phyloP scores from a whole-genome alignment of 2,888 invertebrate species.

The Creontiades dilutus region DNA sequence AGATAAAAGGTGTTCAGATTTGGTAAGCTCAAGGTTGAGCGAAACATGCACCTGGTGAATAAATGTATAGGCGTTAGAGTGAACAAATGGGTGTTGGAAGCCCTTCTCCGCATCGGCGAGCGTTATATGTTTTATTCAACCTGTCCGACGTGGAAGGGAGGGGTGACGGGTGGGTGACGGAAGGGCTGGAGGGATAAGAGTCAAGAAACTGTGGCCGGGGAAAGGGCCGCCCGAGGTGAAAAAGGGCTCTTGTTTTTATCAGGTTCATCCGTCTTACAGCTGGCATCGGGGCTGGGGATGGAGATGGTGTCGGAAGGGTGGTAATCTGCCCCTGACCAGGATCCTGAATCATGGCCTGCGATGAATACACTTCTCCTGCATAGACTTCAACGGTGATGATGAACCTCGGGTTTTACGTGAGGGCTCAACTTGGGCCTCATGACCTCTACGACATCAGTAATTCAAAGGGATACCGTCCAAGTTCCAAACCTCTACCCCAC shows the following conservation, averaged over 20 bases:
- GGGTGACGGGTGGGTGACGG: not conserved
- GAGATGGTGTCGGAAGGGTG: slow-evolving; percentile 21
- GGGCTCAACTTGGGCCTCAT: no score
- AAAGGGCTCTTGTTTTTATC: slow-evolving; percentile 49
- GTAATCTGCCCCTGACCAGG: slow-evolving; percentile 46
- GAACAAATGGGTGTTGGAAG: slow-evolving; percentile 70
- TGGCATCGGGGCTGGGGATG: not conserved
- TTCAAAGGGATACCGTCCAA: no score
- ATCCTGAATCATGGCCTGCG: not conserved
- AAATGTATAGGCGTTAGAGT: slow-evolving; percentile 70
- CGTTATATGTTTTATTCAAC: slow-evolving; percentile 70
- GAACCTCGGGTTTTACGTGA: not conserved
- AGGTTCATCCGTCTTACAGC: slow-evolving; percentile 37
- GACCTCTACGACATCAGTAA: no score
- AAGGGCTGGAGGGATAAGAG: slow-evolving; percentile 3
- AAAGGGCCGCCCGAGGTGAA: not conserved
- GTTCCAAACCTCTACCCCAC: no score
- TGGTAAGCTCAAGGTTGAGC: slow-evolving; percentile 63
- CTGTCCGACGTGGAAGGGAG: slow-evolving; percentile 59
- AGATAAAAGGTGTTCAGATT: slow-evolving; percentile 69
- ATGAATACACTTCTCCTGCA: not conserved
- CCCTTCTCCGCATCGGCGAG: slow-evolving; percentile 62
- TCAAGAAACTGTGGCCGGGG: not conserved
- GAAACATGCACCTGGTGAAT: slow-evolving; percentile 71
- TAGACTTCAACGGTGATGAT: not conserved